These are phyloP conservation scores for Troglohyphantes excavatus DNA, from an alignment of 2,888 invertebrate genomes.

Conservation along the genomic window DNA sequence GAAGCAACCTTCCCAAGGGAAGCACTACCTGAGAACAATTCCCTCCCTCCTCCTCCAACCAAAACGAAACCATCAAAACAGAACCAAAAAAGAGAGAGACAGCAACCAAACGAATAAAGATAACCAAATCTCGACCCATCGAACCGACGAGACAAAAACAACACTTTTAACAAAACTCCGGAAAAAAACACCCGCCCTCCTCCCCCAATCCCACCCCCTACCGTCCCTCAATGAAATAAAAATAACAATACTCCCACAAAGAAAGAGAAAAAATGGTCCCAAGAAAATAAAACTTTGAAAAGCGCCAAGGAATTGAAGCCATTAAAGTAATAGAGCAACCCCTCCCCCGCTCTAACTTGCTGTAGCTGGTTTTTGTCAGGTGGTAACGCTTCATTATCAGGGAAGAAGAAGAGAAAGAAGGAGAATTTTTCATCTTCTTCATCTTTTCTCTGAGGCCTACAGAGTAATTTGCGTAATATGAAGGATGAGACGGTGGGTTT, in stretches of 20 bases:
- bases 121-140: conserved; percentile 53
- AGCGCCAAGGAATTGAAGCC: conserved; percentile 67
- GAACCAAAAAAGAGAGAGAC: conserved; percentile 4
- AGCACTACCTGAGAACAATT: neutral
- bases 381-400: conserved; percentile 70
- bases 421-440: conserved; percentile 11
- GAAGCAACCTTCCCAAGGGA: neutral
- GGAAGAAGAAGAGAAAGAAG: neutral
- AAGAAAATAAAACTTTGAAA: conserved; percentile 36
- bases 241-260: conserved; percentile 29
- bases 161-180: conserved; percentile 24
- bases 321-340: conserved; percentile 65
- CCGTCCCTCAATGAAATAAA: conserved; percentile 23
- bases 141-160: conserved; percentile 52
- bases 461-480: conserved; percentile 55
- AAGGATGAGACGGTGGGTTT: neutral
- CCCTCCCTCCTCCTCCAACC: neutral
- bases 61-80: conserved; percentile 23
- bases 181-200: conserved; percentile 1
- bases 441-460: neutral
- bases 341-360: conserved; percentile 37
- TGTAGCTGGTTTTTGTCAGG: conserved; percentile 69
- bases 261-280: conserved; percentile 7
- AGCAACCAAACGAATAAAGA: conserved; percentile 46
- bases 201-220: neutral